phyloP scores from a whole-genome alignment of 2,888 invertebrate genomes.

The Andrena marginata region DNA sequence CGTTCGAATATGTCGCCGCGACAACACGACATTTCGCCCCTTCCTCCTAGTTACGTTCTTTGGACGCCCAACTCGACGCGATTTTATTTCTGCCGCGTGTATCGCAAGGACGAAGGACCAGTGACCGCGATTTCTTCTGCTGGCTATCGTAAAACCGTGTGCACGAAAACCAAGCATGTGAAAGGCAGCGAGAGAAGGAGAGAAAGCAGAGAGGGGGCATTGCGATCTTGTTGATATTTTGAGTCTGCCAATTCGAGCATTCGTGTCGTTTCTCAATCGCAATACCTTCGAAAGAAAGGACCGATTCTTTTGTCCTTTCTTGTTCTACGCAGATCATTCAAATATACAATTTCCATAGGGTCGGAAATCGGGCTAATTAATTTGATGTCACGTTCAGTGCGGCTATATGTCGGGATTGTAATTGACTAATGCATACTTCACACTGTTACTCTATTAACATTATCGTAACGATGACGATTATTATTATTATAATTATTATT shows the following conservation, averaged over 20 bases:
- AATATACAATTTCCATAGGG: neutral
- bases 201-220: slow-evolving; percentile 6
- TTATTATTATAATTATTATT: slow-evolving; percentile 71
- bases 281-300: neutral
- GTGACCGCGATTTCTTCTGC: slow-evolving; percentile 30
- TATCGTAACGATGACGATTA: slow-evolving; percentile 70
- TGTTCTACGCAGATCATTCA: neutral
- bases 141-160: slow-evolving; percentile 29
- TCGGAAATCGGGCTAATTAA: slow-evolving; percentile 21
- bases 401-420: slow-evolving; percentile 58
- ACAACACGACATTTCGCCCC: slow-evolving; percentile 27
- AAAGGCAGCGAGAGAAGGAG: neutral
- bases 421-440: slow-evolving; percentile 72
- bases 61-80: slow-evolving; percentile 3
- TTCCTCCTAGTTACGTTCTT: slow-evolving; percentile 34
- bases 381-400: slow-evolving; percentile 57
- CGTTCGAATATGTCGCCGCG: slow-evolving; percentile 17
- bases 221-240: slow-evolving; percentile 22
- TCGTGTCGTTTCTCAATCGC: slow-evolving; percentile 19
- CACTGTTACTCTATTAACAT: slow-evolving; percentile 77
- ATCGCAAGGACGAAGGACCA: slow-evolving; percentile 25
- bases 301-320: slow-evolving; percentile 2
- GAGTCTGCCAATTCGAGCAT: slow-evolving; percentile 21
- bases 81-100: slow-evolving; percentile 31
- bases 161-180: slow-evolving; percentile 6